These are phyloP conservation scores for Araneus ventricosus DNA, from an alignment of 1,140 invertebrate species.

Conservation along the genomic window DNA sequence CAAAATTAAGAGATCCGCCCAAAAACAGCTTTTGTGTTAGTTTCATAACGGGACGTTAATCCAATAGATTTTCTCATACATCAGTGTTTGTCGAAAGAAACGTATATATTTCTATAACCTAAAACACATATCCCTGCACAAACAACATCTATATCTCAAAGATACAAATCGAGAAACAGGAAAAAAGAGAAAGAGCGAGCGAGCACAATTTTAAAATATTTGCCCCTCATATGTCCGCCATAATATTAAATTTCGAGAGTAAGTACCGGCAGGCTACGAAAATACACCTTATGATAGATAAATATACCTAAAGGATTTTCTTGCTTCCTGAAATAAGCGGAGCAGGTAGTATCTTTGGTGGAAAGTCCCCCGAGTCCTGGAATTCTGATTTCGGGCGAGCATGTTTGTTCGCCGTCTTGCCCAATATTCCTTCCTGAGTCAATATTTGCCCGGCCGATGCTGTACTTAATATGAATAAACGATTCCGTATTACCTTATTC, in stretches of 20 bases:
- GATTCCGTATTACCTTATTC: slow-evolving; percentile 70
- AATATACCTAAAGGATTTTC: slow-evolving; percentile 20
- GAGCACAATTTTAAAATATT: neutral
- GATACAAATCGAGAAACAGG: neutral
- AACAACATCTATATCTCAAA: neutral
- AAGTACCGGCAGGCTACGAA: neutral
- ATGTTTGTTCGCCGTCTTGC: slow-evolving; percentile 58
- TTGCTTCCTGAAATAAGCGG: neutral
- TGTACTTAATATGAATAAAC: slow-evolving; percentile 72
- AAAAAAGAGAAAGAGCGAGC: neutral
- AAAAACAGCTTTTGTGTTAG: too few relatives aligned
- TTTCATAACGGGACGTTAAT: neutral
- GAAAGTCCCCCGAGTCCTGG: slow-evolving; percentile 49
- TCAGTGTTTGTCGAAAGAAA: neutral
- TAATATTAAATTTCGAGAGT: slow-evolving; percentile 1
- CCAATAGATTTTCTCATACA: neutral
- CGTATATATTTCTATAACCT: neutral
- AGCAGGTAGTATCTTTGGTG: slow-evolving; percentile 35
- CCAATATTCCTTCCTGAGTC: slow-evolving; percentile 66
- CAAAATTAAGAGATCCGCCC: too few relatives aligned
- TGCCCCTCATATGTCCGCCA: neutral
- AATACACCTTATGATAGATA: slow-evolving; percentile 8
- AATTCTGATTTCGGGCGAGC: slow-evolving; percentile 58
- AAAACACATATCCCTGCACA: neutral
- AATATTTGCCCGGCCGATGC: slow-evolving; percentile 58